Conservation (phyloP, 2,888 invertebrate genomes). For the Dusona sp. region DNA sequence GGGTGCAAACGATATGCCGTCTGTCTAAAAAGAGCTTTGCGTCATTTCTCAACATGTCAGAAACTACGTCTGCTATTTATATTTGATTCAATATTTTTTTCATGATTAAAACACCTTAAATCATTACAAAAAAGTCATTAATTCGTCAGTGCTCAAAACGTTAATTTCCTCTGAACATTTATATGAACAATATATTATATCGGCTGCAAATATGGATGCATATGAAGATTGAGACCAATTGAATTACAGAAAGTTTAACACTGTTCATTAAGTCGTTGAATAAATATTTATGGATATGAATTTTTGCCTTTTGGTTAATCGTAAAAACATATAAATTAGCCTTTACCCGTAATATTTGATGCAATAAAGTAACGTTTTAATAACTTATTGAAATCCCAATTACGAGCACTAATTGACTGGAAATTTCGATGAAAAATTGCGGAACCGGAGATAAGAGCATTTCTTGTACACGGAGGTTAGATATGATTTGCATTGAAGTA, state of each 20-base stretch:
- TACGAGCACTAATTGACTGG: slow-evolving; percentile 30
- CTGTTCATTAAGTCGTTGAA: not conserved
- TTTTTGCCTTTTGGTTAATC: not conserved
- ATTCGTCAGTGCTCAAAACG: not conserved
- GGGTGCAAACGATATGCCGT: not conserved
- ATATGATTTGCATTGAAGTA: slow-evolving; percentile 48
- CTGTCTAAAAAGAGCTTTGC: not conserved
- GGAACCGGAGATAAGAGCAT: slow-evolving; percentile 21
- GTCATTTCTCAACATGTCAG: not conserved
- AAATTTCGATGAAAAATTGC: not conserved
- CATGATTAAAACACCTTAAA: not conserved
- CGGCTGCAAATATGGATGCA: not conserved
- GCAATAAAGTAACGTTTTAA: slow-evolving; percentile 20
- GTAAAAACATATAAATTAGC: not conserved
- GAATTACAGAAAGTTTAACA: not conserved
- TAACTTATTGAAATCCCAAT: slow-evolving; percentile 3
- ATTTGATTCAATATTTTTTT: not conserved
- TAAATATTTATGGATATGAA: not conserved
- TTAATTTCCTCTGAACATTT: not conserved
- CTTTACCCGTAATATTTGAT: not conserved
- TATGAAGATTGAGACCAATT: not conserved
- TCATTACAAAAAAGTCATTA: not conserved
- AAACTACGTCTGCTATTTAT: not conserved
- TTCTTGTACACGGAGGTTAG: slow-evolving; percentile 16
- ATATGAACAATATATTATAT: not conserved